Conservation (phyloP, 2,113 vertebrate genomes). For the Octodon degus region DNA sequence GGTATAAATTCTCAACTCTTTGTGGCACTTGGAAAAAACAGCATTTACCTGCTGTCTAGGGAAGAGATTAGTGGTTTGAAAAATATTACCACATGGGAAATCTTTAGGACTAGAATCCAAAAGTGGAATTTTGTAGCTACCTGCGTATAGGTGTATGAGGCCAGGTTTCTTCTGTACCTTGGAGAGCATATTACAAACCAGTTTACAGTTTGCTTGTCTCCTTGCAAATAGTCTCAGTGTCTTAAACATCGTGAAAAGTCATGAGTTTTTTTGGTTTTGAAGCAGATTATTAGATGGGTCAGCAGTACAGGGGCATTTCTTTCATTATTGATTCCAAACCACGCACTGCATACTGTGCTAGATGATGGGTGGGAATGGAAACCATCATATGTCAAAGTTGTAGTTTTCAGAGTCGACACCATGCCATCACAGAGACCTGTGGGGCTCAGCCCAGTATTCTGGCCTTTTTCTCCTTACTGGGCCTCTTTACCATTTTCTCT, state of each 20-base stretch:
- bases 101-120: slow-evolving; percentile 48
- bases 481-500: background rate
- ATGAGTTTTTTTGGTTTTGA: too few relatives aligned
- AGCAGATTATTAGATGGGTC: background rate
- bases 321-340: background rate
- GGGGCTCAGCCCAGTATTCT: too few relatives aligned
- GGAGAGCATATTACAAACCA: slow-evolving; percentile 56
- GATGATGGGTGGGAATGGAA: background rate
- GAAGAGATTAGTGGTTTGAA: slow-evolving; percentile 73
- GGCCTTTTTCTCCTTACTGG: background rate
- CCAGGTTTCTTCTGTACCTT: slow-evolving; percentile 62
- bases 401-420: background rate
- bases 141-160: slow-evolving; percentile 40
- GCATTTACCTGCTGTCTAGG: slow-evolving; percentile 68
- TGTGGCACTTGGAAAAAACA: slow-evolving; percentile 56
- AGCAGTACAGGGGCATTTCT: background rate
- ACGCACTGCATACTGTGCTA: background rate
- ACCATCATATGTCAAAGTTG: background rate
- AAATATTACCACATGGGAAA: slow-evolving; percentile 70
- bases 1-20: slow-evolving; percentile 27
- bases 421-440: background rate
- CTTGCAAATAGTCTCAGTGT: background rate
- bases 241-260: too few relatives aligned
- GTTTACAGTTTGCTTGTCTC: slow-evolving; percentile 56
- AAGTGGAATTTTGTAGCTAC: slow-evolving; percentile 51